These are phyloP conservation scores for Seira musarum DNA, from an alignment of 2,888 invertebrate species.

Conservation along the genomic window DNA sequence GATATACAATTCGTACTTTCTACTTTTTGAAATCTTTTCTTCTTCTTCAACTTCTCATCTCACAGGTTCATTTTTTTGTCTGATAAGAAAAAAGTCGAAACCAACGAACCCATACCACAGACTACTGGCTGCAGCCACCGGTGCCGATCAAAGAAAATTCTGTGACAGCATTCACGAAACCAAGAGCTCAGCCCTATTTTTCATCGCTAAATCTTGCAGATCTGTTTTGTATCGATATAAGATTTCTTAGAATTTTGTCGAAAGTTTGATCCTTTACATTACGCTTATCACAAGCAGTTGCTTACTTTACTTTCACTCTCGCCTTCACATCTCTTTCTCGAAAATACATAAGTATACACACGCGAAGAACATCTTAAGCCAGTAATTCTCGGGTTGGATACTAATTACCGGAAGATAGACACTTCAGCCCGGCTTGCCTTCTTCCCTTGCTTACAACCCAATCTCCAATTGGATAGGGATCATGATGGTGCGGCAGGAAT, in stretches of 20 bases:
- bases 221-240: too few relatives aligned
- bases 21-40: too few relatives aligned
- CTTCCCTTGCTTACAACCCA: neutral
- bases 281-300: neutral
- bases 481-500: neutral
- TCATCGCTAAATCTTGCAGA: too few relatives aligned
- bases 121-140: neutral
- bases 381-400: neutral
- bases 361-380: neutral
- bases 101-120: too few relatives aligned
- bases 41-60: too few relatives aligned
- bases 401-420: conserved; percentile 10
- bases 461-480: neutral
- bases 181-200: too few relatives aligned
- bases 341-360: neutral
- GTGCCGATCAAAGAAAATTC: conserved; percentile 29
- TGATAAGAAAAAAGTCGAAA: too few relatives aligned
- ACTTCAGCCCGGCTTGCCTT: neutral
- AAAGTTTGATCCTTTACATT: too few relatives aligned
- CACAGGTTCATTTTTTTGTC: too few relatives aligned
- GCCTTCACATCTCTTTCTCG: neutral
- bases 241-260: too few relatives aligned
- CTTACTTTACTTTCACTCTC: neutral
- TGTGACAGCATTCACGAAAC: too few relatives aligned
- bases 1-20: too few relatives aligned